Percentiles rank a stretch among this genome's conserved stretches.
phyloP scores from a whole-genome alignment of 92 coral and sea anemone genomes.

The Porites evermanni region DNA sequence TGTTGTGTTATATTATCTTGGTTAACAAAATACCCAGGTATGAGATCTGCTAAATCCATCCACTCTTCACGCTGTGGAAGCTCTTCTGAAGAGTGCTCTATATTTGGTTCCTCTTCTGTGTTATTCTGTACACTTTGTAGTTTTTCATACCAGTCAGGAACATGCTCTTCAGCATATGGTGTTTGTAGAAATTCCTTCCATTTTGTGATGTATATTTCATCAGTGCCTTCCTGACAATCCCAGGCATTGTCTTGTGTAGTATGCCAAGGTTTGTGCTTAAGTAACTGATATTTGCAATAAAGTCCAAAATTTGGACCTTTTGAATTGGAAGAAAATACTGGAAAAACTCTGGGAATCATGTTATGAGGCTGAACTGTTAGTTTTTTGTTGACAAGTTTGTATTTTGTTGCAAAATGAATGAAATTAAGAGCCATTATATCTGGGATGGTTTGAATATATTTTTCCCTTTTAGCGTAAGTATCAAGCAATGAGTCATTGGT shows the following conservation, averaged over 20 bases:
- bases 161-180: constrained; percentile 62
- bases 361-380: constrained; percentile 46
- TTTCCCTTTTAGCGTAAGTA: constrained; percentile 37
- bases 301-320: constrained; percentile 12
- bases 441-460: constrained; percentile 16
- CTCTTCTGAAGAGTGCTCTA: constrained; percentile 42
- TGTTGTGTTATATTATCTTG: constrained; percentile 6
- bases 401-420: constrained; percentile 34
- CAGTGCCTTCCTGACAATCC: constrained; percentile 40
- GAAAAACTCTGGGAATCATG: constrained; percentile 42
- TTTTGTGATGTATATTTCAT: constrained; percentile 36
- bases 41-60: constrained; percentile 70
- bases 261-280: constrained; percentile 49
- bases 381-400: too few species aligned
- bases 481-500: constrained; percentile 51
- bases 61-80: constrained; percentile 65
- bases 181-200: constrained; percentile 52
- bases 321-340: constrained; percentile 41
- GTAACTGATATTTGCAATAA: too few species aligned
- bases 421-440: constrained; percentile 22
- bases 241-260: constrained; percentile 51
- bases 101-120: constrained; percentile 36
- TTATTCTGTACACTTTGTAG: constrained; percentile 43
- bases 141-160: constrained; percentile 68
- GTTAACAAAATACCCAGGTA: constrained; percentile 44